These are phyloP conservation scores for Syncerus caffer DNA, from an alignment of 2,797 vertebrate species.

Conservation along the genomic window DNA sequence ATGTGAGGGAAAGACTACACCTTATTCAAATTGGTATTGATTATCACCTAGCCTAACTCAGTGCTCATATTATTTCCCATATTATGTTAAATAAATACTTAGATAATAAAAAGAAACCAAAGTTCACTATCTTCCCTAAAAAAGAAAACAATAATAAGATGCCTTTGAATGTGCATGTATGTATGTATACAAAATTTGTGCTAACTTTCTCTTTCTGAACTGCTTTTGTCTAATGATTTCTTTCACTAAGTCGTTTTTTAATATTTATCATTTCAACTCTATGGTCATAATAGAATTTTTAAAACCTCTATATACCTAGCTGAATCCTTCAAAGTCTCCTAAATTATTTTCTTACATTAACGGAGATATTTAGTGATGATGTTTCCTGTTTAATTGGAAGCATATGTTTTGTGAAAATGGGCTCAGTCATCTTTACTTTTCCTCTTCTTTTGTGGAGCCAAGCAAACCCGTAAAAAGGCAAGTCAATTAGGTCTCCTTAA, in stretches of 20 bases:
- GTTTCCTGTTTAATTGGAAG: background rate
- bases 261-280: background rate
- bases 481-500: slow-evolving; percentile 81
- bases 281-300: background rate
- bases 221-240: background rate
- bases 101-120: background rate
- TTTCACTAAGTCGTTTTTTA: background rate
- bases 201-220: background rate
- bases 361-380: background rate
- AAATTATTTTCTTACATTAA: background rate
- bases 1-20: background rate
- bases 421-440: background rate
- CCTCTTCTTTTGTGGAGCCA: background rate
- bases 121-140: background rate
- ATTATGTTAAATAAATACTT: background rate
- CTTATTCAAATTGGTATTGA: background rate
- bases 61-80: background rate
- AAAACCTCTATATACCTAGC: background rate
- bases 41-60: background rate
- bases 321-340: background rate
- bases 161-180: background rate
- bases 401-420: background rate
- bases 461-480: background rate
- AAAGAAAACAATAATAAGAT: background rate
- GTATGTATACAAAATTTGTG: background rate